Conservation (phyloP, 2,888 invertebrate species). For the Eremobia ochroleuca region DNA sequence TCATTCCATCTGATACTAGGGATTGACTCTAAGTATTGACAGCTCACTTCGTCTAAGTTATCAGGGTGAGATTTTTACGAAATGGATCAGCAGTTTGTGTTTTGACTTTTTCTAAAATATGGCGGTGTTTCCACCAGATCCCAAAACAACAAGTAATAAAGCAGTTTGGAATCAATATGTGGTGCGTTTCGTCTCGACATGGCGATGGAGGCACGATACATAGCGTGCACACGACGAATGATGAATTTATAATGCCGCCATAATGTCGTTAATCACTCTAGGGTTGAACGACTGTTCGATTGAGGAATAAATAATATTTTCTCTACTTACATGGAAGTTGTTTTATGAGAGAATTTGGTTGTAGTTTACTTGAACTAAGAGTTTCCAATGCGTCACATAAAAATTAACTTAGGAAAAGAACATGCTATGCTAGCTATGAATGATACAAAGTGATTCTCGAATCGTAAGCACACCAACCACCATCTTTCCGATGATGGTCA, state of each 20-base stretch:
- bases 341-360: not conserved
- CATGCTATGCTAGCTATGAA: not conserved
- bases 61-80: no score
- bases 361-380: not conserved
- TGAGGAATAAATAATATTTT: conserved; percentile 1
- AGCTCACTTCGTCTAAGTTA: no score
- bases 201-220: conserved; percentile 25
- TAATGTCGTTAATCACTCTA: conserved; percentile 53
- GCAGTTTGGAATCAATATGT: conserved; percentile 50
- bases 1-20: not conserved
- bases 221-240: conserved; percentile 47
- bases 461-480: no score
- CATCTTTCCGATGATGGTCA: no score
- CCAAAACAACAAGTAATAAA: conserved; percentile 47
- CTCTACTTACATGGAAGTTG: not conserved
- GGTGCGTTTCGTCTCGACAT: conserved; percentile 41
- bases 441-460: no score
- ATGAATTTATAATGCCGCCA: conserved; percentile 62
- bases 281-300: conserved; percentile 47
- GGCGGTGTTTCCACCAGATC: not conserved
- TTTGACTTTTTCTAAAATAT: not conserved
- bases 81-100: not conserved
- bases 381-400: not conserved
- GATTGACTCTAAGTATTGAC: not conserved
- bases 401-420: not conserved